Conservation (phyloP, 2,888 invertebrate species). For the Slavum lentiscoides region DNA sequence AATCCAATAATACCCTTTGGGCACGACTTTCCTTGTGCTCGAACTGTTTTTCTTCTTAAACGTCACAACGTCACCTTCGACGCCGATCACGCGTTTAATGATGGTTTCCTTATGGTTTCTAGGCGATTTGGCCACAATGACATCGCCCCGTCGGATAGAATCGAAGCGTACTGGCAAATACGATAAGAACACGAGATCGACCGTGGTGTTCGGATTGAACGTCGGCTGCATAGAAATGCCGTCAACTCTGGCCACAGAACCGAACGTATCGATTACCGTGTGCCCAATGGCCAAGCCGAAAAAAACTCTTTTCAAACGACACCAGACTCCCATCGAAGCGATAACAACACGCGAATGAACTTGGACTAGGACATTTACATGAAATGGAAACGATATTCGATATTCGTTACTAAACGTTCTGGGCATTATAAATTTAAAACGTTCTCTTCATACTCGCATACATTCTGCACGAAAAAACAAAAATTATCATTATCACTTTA, state of each 20-base stretch:
- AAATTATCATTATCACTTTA: no score
- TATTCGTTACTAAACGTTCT: no score
- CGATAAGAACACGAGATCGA: constrained; percentile 82
- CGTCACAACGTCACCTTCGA: constrained; percentile 80
- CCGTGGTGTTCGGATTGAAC: constrained; percentile 73
- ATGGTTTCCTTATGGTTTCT: constrained; percentile 83
- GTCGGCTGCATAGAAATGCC: constrained; percentile 92
- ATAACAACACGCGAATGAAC: no score
- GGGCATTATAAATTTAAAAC: no score
- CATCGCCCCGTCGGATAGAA: constrained; percentile 76
- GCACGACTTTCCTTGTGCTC: constrained; percentile 62
- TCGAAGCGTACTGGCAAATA: constrained; percentile 79
- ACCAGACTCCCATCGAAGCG: no score
- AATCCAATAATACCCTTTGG: constrained; percentile 94
- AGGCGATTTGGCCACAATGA: constrained; percentile 84
- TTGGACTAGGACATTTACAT: no score
- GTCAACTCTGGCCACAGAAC: constrained; percentile 89
- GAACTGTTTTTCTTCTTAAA: constrained; percentile 66
- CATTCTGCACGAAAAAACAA: no score
- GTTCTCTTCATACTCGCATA: no score
- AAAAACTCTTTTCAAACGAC: no score
- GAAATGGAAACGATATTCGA: no score
- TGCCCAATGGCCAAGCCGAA: constrained; percentile 70
- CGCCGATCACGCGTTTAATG: constrained; percentile 86
- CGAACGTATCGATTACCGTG: constrained; percentile 79